Conservation (phyloP, 2,797 vertebrate genomes). For the Eremophila alpestris region DNA sequence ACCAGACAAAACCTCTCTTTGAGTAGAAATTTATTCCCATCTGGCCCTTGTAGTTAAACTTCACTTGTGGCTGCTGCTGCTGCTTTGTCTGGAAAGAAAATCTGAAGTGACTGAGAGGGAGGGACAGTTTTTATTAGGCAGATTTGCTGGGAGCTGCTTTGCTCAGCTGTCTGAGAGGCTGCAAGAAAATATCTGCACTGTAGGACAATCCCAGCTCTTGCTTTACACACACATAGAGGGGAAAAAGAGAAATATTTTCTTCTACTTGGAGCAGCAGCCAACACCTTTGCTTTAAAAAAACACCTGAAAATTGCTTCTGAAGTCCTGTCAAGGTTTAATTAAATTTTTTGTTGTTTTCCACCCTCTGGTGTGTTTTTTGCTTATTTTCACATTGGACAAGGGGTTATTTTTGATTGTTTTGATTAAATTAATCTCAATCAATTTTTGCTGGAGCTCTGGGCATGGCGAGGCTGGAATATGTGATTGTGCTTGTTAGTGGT, state of each 20-base stretch:
- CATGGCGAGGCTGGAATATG: background rate
- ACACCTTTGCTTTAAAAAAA: background rate
- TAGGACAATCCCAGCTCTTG: background rate
- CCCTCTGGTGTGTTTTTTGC: background rate
- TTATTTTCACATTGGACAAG: background rate
- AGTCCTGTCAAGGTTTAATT: background rate
- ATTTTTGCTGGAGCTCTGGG: background rate
- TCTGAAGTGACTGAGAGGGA: background rate
- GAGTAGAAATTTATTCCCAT: background rate
- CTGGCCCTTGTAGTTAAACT: background rate
- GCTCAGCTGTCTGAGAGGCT: background rate
- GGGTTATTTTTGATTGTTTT: background rate
- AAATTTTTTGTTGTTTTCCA: background rate
- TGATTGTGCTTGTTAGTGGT: background rate
- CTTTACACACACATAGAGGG: background rate
- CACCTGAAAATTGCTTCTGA: background rate
- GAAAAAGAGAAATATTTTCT: background rate
- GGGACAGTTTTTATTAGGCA: background rate
- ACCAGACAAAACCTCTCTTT: background rate
- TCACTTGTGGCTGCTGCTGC: background rate
- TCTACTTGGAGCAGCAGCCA: background rate
- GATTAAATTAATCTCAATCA: background rate
- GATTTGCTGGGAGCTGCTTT: background rate
- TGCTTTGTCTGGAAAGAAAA: background rate
- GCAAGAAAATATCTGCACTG: background rate